A percentile compares a stretch with the other conserved stretches of the same genome.
Conservation (phyloP, 2,888 invertebrate species). For the Chloroclysta siterata region DNA sequence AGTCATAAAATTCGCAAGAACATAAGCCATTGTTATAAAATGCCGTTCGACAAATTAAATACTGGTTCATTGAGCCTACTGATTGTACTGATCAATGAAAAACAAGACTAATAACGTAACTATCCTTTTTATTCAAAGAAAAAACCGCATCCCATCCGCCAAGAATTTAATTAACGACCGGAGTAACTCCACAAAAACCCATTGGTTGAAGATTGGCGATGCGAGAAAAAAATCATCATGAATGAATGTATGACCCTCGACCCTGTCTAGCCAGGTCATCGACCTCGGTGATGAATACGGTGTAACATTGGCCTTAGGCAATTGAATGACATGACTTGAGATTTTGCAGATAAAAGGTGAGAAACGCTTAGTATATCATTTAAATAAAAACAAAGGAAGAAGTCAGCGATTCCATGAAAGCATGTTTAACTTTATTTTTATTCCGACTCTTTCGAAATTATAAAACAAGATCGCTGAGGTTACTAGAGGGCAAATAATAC, state of each 20-base stretch:
- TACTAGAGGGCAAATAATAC: too few relatives aligned
- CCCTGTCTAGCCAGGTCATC: conserved; percentile 48
- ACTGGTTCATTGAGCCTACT: conserved; percentile 11
- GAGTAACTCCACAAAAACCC: conserved; percentile 32
- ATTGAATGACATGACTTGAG: conserved; percentile 36
- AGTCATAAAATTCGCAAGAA: background rate
- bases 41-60: conserved; percentile 2
- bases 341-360: conserved; percentile 38
- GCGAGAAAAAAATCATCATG: conserved; percentile 44
- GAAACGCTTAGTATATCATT: conserved; percentile 14
- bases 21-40: background rate
- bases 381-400: conserved; percentile 36
- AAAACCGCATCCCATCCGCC: conserved; percentile 24
- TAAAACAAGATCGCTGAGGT: too few relatives aligned
- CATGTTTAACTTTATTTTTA: too few relatives aligned
- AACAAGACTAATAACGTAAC: conserved; percentile 11
- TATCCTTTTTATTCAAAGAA: conserved; percentile 9
- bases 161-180: conserved; percentile 31
- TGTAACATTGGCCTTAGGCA: conserved; percentile 36
- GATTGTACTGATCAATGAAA: conserved; percentile 16
- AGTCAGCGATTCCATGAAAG: conserved; percentile 11
- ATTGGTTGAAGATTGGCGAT: conserved; percentile 40
- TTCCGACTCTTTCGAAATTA: too few relatives aligned
- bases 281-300: conserved; percentile 51
- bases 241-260: conserved; percentile 55